phyloP scores from a whole-genome alignment of 1,140 invertebrate genomes.

The Eupeodes corollae region DNA sequence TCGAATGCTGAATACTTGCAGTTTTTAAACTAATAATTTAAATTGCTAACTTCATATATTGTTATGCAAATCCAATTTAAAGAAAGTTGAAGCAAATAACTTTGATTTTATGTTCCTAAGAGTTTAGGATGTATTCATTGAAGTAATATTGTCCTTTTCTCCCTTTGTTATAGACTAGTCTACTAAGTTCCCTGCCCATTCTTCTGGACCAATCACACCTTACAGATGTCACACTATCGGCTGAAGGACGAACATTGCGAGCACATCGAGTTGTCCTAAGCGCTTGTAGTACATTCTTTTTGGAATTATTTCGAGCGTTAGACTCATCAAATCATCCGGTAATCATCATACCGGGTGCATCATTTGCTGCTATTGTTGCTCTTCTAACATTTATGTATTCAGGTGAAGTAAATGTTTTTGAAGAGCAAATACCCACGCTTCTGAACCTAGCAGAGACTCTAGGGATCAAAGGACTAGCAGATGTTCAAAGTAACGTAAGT shows the following conservation, averaged over 20 bases:
- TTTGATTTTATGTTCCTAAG: too few species aligned
- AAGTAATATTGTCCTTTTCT: constrained; percentile 1
- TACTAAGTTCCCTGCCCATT: constrained; percentile 70
- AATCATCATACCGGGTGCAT: constrained; percentile 70
- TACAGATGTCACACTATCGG: constrained; percentile 80
- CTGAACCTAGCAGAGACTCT: constrained; percentile 72
- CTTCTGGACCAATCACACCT: constrained; percentile 72
- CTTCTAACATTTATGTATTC: constrained; percentile 86
- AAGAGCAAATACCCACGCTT: constrained; percentile 67
- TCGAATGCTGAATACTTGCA: too few species aligned
- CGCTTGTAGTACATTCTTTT: constrained; percentile 85
- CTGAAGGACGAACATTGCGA: constrained; percentile 63
- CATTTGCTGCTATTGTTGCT: constrained; percentile 65
- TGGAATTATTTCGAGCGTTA: constrained; percentile 69
- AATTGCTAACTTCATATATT: too few species aligned
- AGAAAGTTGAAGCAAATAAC: too few species aligned
- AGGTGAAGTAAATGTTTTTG: constrained; percentile 79
- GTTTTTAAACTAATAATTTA: too few species aligned
- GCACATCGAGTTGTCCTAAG: constrained; percentile 82
- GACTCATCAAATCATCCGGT: constrained; percentile 64
- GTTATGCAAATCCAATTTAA: too few species aligned
- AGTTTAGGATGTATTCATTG: too few species aligned
- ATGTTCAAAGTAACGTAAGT: constrained; percentile 57
- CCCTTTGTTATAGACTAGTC: constrained; percentile 46
- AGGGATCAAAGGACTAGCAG: constrained; percentile 75